Conservation (phyloP, 2,113 vertebrate species). For the Solea solea region DNA sequence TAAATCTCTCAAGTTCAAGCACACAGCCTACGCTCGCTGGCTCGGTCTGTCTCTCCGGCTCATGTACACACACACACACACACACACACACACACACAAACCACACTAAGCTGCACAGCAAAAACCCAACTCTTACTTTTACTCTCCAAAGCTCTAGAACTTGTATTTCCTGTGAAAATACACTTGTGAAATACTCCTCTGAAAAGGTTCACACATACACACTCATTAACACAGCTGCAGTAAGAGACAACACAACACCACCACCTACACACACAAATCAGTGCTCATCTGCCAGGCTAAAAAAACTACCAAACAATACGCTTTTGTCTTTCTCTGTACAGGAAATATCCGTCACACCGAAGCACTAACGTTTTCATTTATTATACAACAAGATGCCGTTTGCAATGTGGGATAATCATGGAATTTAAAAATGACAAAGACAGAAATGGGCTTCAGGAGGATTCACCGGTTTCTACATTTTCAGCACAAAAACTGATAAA, state of each 20-base stretch:
- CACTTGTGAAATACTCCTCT: conserved; percentile 35
- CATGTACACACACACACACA: conserved; percentile 23
- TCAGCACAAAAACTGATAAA: too few relatives aligned
- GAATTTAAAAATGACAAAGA: too few relatives aligned
- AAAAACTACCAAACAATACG: neutral
- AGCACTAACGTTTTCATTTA: too few relatives aligned
- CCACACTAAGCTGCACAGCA: conserved; percentile 52
- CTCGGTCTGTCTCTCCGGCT: conserved; percentile 51
- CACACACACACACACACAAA: conserved; percentile 17
- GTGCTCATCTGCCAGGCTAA: neutral
- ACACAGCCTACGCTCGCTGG: conserved; percentile 69
- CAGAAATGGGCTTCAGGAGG: too few relatives aligned
- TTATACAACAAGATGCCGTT: too few relatives aligned
- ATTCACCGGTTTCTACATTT: too few relatives aligned
- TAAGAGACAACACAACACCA: conserved; percentile 24
- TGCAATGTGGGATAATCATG: too few relatives aligned
- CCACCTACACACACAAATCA: conserved; percentile 7
- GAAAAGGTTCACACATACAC: neutral
- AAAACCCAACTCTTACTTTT: conserved; percentile 59
- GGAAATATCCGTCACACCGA: too few relatives aligned
- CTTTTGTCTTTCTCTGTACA: neutral
- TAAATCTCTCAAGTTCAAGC: conserved; percentile 76
- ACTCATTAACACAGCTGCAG: conserved; percentile 19
- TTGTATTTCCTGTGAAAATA: conserved; percentile 55
- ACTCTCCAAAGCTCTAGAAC: conserved; percentile 59